These are phyloP conservation scores for Galaxea fascicularis DNA, from an alignment of 92 coral and sea anemone genomes.

Conservation along the genomic window DNA sequence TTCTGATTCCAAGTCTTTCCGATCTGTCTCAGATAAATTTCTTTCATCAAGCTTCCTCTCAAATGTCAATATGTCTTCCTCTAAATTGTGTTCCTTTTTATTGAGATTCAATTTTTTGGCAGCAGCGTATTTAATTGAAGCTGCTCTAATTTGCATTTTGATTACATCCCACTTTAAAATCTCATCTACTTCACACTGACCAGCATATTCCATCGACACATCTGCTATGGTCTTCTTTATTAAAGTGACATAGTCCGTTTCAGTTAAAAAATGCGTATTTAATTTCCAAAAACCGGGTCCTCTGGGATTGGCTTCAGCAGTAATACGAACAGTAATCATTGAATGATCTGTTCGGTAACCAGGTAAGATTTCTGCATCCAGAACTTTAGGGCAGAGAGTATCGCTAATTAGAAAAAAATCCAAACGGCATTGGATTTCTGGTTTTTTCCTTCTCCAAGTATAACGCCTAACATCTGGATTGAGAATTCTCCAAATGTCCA, in stretches of 20 bases:
- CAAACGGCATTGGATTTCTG: conserved; percentile 31
- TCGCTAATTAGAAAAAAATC: conserved; percentile 33
- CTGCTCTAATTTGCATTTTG: conserved; percentile 32
- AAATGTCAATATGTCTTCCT: background rate
- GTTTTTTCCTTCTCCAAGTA: too few relatives aligned
- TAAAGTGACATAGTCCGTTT: conserved; percentile 21
- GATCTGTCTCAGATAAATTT: background rate
- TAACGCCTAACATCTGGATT: conserved; percentile 16
- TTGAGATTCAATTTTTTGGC: background rate
- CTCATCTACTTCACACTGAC: conserved; percentile 15
- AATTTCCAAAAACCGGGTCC: conserved; percentile 45
- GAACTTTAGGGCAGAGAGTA: conserved; percentile 19
- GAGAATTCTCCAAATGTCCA: conserved; percentile 21
- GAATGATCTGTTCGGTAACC: conserved; percentile 40
- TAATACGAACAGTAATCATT: conserved; percentile 9
- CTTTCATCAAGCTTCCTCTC: background rate
- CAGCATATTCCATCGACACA: conserved; percentile 9
- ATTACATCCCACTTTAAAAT: conserved; percentile 11
- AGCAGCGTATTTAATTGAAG: background rate
- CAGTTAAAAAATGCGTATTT: conserved; percentile 5
- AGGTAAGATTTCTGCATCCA: conserved; percentile 32
- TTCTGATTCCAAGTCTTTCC: background rate
- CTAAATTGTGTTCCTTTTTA: background rate
- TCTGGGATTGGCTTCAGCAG: conserved; percentile 24
- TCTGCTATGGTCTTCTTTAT: conserved; percentile 1